A percentile compares a stretch with the other conserved stretches of the same genome.
These are phyloP conservation scores for Polydrusus tereticollis DNA, from an alignment of 2,888 invertebrate species.

Conservation along the genomic window DNA sequence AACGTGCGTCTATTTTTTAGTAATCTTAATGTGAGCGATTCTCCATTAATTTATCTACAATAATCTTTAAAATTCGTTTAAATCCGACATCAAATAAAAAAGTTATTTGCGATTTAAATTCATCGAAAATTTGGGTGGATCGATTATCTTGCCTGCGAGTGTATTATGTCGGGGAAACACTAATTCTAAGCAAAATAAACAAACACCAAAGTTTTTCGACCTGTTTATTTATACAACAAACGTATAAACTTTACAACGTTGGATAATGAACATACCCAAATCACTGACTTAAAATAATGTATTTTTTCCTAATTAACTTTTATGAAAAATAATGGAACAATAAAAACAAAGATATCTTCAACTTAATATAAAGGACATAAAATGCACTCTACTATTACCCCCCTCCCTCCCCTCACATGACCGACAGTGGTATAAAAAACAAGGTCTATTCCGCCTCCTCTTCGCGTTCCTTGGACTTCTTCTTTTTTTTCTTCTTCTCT, in stretches of 20 bases:
- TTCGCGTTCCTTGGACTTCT: constrained; percentile 42
- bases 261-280: not conserved
- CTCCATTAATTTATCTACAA: too few species aligned
- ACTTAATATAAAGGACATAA: not conserved
- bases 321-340: not conserved
- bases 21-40: too few species aligned
- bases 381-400: not conserved
- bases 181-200: not conserved
- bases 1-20: too few species aligned
- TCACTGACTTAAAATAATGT: not conserved
- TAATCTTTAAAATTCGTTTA: too few species aligned
- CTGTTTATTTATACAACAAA: constrained; percentile 10
- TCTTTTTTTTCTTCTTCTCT: constrained; percentile 47
- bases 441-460: constrained; percentile 31
- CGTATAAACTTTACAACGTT: not conserved
- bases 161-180: too few species aligned
- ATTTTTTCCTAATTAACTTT: too few species aligned
- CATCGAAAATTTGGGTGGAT: too few species aligned
- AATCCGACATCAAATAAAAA: too few species aligned
- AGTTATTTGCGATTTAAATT: too few species aligned
- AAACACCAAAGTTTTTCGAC: not conserved
- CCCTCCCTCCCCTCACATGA: too few species aligned
- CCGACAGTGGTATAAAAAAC: too few species aligned
- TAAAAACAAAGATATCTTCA: not conserved
- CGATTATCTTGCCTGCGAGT: too few species aligned